phyloP scores from a whole-genome alignment of 2,888 invertebrate genomes.

The Mimas tiliae region DNA sequence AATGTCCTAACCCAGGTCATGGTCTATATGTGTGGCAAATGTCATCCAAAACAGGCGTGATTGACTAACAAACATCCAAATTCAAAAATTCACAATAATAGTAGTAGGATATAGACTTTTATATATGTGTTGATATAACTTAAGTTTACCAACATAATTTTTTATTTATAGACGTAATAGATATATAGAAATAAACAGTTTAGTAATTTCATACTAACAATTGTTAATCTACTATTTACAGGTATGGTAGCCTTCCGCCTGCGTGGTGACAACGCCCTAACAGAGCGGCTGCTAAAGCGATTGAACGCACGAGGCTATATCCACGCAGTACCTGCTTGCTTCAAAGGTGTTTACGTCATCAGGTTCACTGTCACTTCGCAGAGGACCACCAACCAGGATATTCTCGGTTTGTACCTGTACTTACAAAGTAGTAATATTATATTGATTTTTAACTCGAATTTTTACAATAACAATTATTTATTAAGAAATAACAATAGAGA shows the following conservation, averaged over 20 bases:
- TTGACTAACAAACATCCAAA: too few species aligned
- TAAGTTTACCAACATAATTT: background rate
- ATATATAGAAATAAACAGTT: too few species aligned
- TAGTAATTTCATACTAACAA: background rate
- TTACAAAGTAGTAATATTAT: too few species aligned
- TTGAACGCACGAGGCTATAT: conserved; percentile 94
- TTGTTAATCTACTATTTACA: conserved; percentile 40
- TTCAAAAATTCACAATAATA: too few species aligned
- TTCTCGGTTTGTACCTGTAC: conserved; percentile 69
- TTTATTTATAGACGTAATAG: too few species aligned
- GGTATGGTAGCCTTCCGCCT: conserved; percentile 96
- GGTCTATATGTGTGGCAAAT: too few species aligned
- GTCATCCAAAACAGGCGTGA: too few species aligned
- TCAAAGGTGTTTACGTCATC: conserved; percentile 95
- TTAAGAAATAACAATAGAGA: background rate
- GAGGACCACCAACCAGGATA: conserved; percentile 91
- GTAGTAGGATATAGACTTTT: too few species aligned
- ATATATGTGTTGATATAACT: too few species aligned
- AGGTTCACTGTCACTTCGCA: conserved; percentile 97
- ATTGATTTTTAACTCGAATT: too few species aligned
- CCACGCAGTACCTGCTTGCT: conserved; percentile 97
- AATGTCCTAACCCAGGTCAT: too few species aligned
- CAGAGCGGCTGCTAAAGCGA: conserved; percentile 94
- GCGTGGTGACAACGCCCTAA: conserved; percentile 92
- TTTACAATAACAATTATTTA: too few species aligned